Evolutionary conservation across 2,113 vertebrate genomes (phyloP).

Genomic region (Lasiurus cinereus): DNA sequence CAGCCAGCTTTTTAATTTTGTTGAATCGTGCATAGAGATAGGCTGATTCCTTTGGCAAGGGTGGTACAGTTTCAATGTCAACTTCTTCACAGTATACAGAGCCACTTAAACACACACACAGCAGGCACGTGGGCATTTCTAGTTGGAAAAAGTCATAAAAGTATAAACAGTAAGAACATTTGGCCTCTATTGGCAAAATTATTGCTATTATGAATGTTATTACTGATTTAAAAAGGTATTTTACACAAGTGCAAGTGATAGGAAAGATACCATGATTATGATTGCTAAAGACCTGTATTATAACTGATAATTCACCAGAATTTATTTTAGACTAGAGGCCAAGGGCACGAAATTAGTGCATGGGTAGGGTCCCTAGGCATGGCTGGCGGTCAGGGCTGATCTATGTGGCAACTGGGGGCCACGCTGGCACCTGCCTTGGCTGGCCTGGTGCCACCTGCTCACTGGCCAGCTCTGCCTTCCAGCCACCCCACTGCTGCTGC

Average conservation of each 20-base stretch:
- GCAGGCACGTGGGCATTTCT: constrained; percentile 93
- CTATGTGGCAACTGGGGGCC: no score
- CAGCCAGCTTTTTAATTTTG: constrained; percentile 94
- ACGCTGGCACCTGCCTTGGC: no score
- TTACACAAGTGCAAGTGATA: background rate
- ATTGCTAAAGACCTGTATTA: background rate
- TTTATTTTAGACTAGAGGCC: background rate
- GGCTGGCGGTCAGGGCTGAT: no score
- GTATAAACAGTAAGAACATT: background rate
- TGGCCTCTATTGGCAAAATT: background rate
- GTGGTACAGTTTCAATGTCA: constrained; percentile 92
- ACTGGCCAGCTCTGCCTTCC: no score
- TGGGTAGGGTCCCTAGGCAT: no score
- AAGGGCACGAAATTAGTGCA: no score
- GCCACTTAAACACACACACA: constrained; percentile 96
- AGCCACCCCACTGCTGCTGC: no score
- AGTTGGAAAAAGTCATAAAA: constrained; percentile 87
- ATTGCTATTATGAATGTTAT: constrained; percentile 2
- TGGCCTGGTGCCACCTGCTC: no score
- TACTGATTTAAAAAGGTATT: constrained; percentile 19
- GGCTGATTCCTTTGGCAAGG: constrained; percentile 95
- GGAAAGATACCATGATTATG: background rate
- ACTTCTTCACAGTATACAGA: constrained; percentile 99
- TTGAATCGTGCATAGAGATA: constrained; percentile 98
- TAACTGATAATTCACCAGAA: constrained; percentile 51